These are phyloP conservation scores for Alcedo quadribrachys DNA, from an alignment of 2,797 vertebrate species.

Conservation along the genomic window DNA sequence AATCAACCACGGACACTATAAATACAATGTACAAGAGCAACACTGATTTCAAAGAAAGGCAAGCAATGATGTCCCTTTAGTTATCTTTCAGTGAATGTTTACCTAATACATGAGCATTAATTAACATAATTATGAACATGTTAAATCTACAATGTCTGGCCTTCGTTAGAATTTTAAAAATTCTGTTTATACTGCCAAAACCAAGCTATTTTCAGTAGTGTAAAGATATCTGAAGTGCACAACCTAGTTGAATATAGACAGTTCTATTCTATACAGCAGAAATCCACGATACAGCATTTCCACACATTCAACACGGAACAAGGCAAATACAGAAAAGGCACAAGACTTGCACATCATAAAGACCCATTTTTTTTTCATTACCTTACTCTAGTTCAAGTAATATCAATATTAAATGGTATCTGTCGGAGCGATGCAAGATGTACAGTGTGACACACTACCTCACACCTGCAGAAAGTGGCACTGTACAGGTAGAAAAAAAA, in stretches of 20 bases:
- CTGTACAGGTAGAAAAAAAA: constrained; percentile 85
- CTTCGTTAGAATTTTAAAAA: constrained; percentile 81
- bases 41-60: constrained; percentile 90
- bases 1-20: constrained; percentile 80
- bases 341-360: constrained; percentile 90
- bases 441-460: constrained; percentile 78
- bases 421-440: constrained; percentile 76
- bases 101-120: constrained; percentile 80
- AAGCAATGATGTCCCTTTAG: constrained; percentile 85
- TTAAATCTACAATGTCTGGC: constrained; percentile 77
- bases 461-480: constrained; percentile 83
- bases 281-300: constrained; percentile 86
- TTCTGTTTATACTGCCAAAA: constrained; percentile 81
- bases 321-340: constrained; percentile 94
- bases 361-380: constrained; percentile 79
- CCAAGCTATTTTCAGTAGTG: constrained; percentile 91
- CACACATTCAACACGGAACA: constrained; percentile 94
- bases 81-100: constrained; percentile 75
- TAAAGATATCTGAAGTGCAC: constrained; percentile 87
- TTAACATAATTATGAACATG: constrained; percentile 80
- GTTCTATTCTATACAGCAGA: constrained; percentile 85
- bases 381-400: constrained; percentile 86
- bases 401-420: constrained; percentile 82
- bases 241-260: constrained; percentile 86
- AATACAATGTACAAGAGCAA: constrained; percentile 85